Percentiles rank a stretch among this genome's conserved stretches.
These are phyloP conservation scores for Cyprinodon variegatus DNA, from an alignment of 2,113 vertebrate genomes.

Conservation along the genomic window DNA sequence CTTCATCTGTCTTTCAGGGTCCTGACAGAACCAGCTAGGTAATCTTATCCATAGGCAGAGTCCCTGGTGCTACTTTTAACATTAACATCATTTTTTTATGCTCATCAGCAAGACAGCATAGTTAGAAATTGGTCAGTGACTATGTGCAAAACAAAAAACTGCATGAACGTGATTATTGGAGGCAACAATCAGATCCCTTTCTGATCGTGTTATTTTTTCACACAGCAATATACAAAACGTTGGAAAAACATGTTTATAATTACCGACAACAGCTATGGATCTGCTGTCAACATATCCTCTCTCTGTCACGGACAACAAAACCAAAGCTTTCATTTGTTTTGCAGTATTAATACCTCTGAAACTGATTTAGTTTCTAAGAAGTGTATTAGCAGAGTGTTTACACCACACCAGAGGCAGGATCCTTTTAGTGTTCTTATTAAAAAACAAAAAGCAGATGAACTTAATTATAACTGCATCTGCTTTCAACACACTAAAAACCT, in stretches of 20 bases:
- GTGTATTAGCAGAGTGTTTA: too few relatives aligned
- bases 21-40: neutral
- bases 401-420: too few relatives aligned
- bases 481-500: too few relatives aligned
- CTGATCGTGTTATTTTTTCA: too few relatives aligned
- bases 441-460: too few relatives aligned
- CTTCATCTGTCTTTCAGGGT: conserved; percentile 2
- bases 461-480: too few relatives aligned
- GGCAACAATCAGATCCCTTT: too few relatives aligned
- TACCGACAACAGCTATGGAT: neutral
- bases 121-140: neutral
- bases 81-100: neutral
- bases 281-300: neutral
- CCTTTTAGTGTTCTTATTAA: too few relatives aligned
- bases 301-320: neutral
- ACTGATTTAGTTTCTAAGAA: too few relatives aligned
- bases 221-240: neutral
- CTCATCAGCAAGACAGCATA: neutral
- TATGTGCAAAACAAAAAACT: neutral
- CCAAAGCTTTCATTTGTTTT: neutral
- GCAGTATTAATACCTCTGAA: neutral
- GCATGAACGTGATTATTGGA: too few relatives aligned
- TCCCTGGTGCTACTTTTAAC: conserved; percentile 3
- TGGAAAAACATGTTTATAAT: neutral
- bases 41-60: neutral